phyloP scores from a whole-genome alignment of 2,113 vertebrate genomes.

The Barbus barbus region DNA sequence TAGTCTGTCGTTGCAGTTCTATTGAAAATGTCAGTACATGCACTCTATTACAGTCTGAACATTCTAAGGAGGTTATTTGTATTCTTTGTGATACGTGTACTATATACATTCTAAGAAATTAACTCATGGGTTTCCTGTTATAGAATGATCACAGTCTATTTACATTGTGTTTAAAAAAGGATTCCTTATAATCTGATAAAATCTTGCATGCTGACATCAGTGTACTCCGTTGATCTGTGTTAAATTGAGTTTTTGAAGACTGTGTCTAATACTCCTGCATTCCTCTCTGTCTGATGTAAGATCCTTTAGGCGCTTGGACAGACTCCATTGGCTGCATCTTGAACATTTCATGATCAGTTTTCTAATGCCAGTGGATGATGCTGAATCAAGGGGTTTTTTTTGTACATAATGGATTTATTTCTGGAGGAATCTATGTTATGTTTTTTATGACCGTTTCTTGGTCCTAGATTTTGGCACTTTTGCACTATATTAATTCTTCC shows the following conservation, averaged over 20 bases:
- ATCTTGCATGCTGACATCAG: slow-evolving; percentile 11
- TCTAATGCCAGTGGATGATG: neutral
- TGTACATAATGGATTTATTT: neutral
- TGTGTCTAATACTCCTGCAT: slow-evolving; percentile 4
- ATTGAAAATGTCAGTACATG: neutral
- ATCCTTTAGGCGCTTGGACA: neutral
- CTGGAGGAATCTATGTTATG: neutral
- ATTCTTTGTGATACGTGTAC: neutral
- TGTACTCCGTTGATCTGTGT: neutral
- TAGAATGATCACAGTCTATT: neutral
- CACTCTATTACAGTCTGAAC: neutral
- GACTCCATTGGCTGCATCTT: slow-evolving; percentile 11
- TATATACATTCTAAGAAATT: neutral
- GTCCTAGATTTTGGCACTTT: neutral
- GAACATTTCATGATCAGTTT: slow-evolving; percentile 17
- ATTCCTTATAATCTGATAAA: slow-evolving; percentile 6
- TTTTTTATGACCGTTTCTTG: neutral
- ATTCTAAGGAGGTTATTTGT: neutral
- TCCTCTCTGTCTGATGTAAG: slow-evolving; percentile 31
- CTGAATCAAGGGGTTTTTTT: neutral
- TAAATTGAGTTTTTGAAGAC: neutral
- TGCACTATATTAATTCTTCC: neutral
- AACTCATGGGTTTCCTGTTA: neutral
- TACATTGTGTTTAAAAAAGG: neutral
- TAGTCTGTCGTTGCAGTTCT: neutral